These are phyloP conservation scores for Podargus strigoides DNA, from an alignment of 2,797 vertebrate species.

Conservation along the genomic window DNA sequence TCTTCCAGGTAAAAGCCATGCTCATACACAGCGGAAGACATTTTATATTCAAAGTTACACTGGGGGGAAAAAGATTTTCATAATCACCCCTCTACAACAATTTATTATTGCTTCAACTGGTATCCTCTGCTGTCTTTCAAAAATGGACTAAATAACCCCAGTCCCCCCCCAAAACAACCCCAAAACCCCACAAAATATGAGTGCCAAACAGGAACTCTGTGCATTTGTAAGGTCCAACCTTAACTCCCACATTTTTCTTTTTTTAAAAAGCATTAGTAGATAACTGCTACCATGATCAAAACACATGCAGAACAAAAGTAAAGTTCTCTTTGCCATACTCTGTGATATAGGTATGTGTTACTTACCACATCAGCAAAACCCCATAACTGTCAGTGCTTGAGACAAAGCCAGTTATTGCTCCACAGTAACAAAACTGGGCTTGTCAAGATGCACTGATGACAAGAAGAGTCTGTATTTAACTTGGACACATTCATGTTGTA, in stretches of 20 bases:
- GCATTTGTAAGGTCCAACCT: not conserved
- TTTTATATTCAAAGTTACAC: not conserved
- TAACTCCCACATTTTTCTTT: not conserved
- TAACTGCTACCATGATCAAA: not conserved
- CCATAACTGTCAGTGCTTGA: not conserved
- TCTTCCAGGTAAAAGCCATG: not conserved
- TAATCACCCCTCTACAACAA: not conserved
- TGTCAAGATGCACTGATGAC: slow-evolving; percentile 17
- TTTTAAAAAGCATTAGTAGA: not conserved
- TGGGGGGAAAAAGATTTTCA: not conserved
- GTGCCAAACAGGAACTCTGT: not conserved
- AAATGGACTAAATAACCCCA: not conserved
- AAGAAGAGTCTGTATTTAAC: not conserved
- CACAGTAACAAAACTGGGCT: slow-evolving; percentile 6
- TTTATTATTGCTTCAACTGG: not conserved
- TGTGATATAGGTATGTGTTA: not conserved
- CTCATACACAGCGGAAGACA: not conserved
- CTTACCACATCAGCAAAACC: not conserved
- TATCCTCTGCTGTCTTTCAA: not conserved
- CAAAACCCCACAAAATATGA: rapidly evolving
- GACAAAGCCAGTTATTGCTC: slow-evolving; percentile 13
- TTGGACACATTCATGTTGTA: not conserved
- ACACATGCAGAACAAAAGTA: not conserved
- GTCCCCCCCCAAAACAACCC: not conserved
- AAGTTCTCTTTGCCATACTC: not conserved